Conservation (phyloP, 2,113 vertebrate species). For the Strigops habroptila region DNA sequence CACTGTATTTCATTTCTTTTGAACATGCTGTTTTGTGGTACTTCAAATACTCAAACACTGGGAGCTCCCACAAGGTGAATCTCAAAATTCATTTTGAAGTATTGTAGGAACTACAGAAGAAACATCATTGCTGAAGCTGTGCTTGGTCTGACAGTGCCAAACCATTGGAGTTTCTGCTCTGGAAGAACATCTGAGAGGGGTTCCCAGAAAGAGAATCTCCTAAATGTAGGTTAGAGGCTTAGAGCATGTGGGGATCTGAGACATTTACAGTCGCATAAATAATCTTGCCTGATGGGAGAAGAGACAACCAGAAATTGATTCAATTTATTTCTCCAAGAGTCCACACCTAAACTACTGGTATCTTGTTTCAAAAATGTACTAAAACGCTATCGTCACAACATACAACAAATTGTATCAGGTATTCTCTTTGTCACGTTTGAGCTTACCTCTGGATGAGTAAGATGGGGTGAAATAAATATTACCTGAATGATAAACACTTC, state of each 20-base stretch:
- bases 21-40: not conserved
- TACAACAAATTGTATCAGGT: not conserved
- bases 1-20: not conserved
- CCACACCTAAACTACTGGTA: not conserved
- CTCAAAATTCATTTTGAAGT: not conserved
- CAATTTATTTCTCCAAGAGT: not conserved
- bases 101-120: not conserved
- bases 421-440: not conserved
- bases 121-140: not conserved
- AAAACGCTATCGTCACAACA: not conserved
- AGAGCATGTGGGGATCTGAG: not conserved
- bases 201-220: not conserved
- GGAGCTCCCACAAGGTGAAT: not conserved
- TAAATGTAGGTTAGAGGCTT: not conserved
- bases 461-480: not conserved
- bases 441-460: not conserved
- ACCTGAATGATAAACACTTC: not conserved
- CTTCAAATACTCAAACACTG: not conserved
- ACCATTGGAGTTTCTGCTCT: not conserved
- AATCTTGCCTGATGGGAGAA: not conserved
- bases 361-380: not conserved
- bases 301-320: not conserved
- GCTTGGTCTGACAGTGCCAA: not conserved
- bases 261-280: not conserved
- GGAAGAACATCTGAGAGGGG: not conserved